Evolutionary conservation across 2,888 invertebrate genomes (phyloP).

Genomic region (Pheosia tremula): DNA sequence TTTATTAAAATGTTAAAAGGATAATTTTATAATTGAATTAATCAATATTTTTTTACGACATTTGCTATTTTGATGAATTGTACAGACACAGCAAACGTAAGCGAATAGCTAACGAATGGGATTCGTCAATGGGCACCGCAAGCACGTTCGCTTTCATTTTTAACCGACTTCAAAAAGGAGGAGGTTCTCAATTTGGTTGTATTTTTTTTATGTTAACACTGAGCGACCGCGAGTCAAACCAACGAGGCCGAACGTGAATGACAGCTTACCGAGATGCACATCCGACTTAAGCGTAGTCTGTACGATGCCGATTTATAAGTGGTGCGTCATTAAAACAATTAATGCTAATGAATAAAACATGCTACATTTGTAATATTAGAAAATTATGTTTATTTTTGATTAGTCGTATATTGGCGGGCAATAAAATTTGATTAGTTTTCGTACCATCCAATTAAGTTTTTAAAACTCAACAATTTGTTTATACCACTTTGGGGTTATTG

Average conservation of each 20-base stretch:
- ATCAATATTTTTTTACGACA: constrained; percentile 37
- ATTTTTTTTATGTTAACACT: background rate
- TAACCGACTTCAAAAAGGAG: too few species aligned
- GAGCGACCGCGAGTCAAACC: background rate
- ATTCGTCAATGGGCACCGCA: too few species aligned
- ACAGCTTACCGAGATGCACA: background rate
- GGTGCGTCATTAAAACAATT: constrained; percentile 43
- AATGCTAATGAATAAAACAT: constrained; percentile 43
- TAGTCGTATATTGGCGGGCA: constrained; percentile 40
- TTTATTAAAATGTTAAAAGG: constrained; percentile 36
- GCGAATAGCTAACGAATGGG: background rate
- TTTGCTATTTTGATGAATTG: constrained; percentile 20
- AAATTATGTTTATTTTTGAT: constrained; percentile 51
- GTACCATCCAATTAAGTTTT: constrained; percentile 41
- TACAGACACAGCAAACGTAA: background rate
- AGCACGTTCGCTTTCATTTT: background rate
- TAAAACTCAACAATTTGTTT: constrained; percentile 40
- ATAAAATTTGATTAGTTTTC: constrained; percentile 49
- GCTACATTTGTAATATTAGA: constrained; percentile 36
- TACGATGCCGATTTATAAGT: constrained; percentile 18
- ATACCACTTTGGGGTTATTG: constrained; percentile 30
- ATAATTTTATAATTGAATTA: constrained; percentile 41
- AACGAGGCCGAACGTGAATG: background rate
- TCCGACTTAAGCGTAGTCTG: background rate
- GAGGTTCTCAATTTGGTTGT: too few species aligned